Conservation (phyloP, 2,888 invertebrate species). For the Uloborus plumipes region DNA sequence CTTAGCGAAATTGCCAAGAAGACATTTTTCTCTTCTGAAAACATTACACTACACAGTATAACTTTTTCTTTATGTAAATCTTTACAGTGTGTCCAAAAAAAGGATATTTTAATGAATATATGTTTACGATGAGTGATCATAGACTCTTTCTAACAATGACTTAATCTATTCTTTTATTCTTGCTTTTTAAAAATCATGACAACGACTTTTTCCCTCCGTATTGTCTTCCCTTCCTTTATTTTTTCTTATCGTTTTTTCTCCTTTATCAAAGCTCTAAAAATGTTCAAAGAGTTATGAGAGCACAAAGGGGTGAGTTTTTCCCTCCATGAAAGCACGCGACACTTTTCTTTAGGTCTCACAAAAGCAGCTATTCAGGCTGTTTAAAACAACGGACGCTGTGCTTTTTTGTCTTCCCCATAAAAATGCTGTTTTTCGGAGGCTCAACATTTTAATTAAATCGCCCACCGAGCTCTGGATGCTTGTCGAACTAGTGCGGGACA, state of each 20-base stretch:
- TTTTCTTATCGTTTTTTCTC: not conserved
- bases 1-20: no score
- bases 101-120: no score
- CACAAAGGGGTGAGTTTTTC: conserved; percentile 37
- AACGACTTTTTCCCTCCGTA: conserved; percentile 42
- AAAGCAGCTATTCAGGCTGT: conserved; percentile 46
- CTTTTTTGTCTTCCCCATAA: not conserved
- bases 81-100: no score
- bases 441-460: conserved; percentile 53
- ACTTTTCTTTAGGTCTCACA: conserved; percentile 33
- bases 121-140: no score
- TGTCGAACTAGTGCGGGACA: no score
- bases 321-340: no score
- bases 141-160: conserved; percentile 8
- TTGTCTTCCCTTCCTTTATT: conserved; percentile 32
- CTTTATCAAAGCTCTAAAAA: conserved; percentile 13
- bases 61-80: no score
- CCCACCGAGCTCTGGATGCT: not conserved
- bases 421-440: conserved; percentile 6
- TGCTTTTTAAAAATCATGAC: conserved; percentile 46
- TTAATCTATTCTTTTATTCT: conserved; percentile 54
- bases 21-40: no score
- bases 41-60: no score
- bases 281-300: conserved; percentile 62
- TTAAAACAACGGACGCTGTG: conserved; percentile 57